These are phyloP conservation scores for Bostrychus sinensis DNA, from an alignment of 2,113 vertebrate genomes.

Conservation along the genomic window DNA sequence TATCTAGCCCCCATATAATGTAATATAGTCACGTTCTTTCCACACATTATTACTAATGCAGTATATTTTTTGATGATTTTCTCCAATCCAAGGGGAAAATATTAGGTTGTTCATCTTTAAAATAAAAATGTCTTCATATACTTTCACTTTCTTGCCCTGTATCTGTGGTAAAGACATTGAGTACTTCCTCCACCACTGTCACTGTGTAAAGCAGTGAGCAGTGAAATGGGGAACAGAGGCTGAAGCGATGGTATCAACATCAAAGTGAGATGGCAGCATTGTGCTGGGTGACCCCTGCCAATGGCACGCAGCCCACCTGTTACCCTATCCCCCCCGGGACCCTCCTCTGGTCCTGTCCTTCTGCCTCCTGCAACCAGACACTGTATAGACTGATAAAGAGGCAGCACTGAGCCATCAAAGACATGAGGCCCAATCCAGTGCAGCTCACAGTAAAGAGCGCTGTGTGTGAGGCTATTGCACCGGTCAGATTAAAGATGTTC, in stretches of 20 bases:
- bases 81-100: too few relatives aligned
- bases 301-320: slow-evolving; percentile 71
- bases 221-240: slow-evolving; percentile 75
- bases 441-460: slow-evolving; percentile 11
- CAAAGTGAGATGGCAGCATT: slow-evolving; percentile 68
- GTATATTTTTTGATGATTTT: too few relatives aligned
- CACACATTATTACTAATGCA: too few relatives aligned
- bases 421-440: slow-evolving; percentile 9
- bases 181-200: not conserved
- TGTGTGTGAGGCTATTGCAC: slow-evolving; percentile 21
- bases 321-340: slow-evolving; percentile 70
- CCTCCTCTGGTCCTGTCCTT: slow-evolving; percentile 44
- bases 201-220: slow-evolving; percentile 77
- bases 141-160: too few relatives aligned
- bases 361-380: slow-evolving; percentile 60
- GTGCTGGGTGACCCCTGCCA: slow-evolving; percentile 58
- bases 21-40: too few relatives aligned
- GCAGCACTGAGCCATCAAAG: slow-evolving; percentile 32
- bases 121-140: too few relatives aligned
- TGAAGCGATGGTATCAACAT: slow-evolving; percentile 74
- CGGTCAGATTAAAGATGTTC: slow-evolving; percentile 29
- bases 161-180: not conserved
- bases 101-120: too few relatives aligned
- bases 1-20: too few relatives aligned
- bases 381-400: slow-evolving; percentile 47